Evolutionary conservation across 1,140 invertebrate species (phyloP).

Genomic region (Lordiphosa collinella): DNA sequence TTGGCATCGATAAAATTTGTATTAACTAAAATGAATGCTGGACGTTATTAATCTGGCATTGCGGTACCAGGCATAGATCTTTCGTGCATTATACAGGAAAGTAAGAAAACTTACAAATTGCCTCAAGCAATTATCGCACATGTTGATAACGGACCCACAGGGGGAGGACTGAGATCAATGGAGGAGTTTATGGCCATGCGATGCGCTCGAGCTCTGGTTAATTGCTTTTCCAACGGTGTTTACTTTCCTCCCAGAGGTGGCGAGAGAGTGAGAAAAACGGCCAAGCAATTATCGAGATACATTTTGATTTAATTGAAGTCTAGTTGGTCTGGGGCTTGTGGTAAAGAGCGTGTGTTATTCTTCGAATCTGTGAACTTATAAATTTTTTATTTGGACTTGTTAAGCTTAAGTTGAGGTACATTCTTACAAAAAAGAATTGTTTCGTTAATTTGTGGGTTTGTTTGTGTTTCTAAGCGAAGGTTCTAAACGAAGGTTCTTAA

Average conservation of each 20-base stretch:
- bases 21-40: constrained; percentile 63
- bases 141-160: constrained; percentile 45
- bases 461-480: no score
- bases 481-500: no score
- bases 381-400: no score
- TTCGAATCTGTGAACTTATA: no score
- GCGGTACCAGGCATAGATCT: constrained; percentile 60
- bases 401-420: no score
- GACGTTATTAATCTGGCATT: constrained; percentile 52
- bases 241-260: constrained; percentile 14
- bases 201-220: constrained; percentile 41
- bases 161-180: constrained; percentile 13
- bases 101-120: constrained; percentile 57
- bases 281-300: constrained; percentile 52
- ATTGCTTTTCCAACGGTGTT: constrained; percentile 55
- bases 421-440: no score
- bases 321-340: not conserved
- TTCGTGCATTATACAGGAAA: constrained; percentile 39
- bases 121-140: constrained; percentile 58
- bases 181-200: constrained; percentile 14
- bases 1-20: constrained; percentile 49
- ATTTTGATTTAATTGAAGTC: constrained; percentile 49
- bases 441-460: no score
- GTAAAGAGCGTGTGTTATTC: no score
- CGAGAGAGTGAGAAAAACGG: constrained; percentile 40